Evolutionary conservation across 2,888 invertebrate genomes (phyloP), one percentile per base, ranked within the genome.

Genomic region (Luffia ferchaultella): DNA sequence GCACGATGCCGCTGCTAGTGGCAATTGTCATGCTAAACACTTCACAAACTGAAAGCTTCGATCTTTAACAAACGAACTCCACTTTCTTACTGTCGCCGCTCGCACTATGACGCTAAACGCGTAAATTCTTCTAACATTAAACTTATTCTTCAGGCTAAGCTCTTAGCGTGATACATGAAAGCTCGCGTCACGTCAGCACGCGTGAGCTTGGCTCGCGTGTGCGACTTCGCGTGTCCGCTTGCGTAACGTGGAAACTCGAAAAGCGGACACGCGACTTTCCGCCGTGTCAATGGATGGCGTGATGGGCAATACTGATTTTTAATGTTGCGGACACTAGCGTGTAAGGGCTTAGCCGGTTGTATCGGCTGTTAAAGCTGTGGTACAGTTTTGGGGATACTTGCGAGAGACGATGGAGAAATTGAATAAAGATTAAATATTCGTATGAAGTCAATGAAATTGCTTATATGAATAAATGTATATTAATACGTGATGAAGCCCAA

Each of bases 221-320:
- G 16, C 30, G 43, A n/a, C 62, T 58, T 63, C 60, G 63, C 63
- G 61, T 61, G 60, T 53, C 30, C 30, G 30, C 30, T 61, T 62
- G 63, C 63, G 61, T 63, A 66, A 67, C 59, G 61, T 63, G 61
- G 62, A 61, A 30, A 30, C 30, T 30, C 58, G 55, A 52, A 5
- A 18, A 48, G 7, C 41, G 56, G 58, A 69, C 76, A 79, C 78
- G 79, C 78, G 77, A 20, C 30, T 30, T 49, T 43, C 49, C 43
- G 47, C 58, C 63, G 70, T 79, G 76, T 76, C 79, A 80, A 82
- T 80, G 80, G 68, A 73, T 80, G 58, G 80, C 80, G 80, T 80
- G 78, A 70, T 70, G 62, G 57, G 55, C 48, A 17, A 48, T 58
- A 68, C 65, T 69, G 73, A 70, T 74, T 70, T 68, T 73, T 73